Evolutionary conservation across 2,888 invertebrate genomes (phyloP).

Genomic region (Euproctis similis): DNA sequence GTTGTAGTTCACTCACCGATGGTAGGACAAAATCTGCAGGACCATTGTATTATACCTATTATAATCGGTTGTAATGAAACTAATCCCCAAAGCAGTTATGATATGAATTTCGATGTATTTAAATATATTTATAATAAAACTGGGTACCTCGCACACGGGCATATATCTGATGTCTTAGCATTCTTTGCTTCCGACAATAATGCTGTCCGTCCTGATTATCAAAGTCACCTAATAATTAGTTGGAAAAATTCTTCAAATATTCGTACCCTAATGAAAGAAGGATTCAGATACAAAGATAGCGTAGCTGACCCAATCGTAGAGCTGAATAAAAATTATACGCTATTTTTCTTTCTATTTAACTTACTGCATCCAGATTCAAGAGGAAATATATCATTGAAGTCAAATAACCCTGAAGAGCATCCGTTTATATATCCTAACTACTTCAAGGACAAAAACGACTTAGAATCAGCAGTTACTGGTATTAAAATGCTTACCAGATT

Average conservation of each 20-base stretch:
- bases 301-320: conserved; percentile 29
- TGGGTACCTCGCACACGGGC: conserved; percentile 62
- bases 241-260: conserved; percentile 36
- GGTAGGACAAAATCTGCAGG: conserved; percentile 74
- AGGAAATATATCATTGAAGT: conserved; percentile 73
- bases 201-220: conserved; percentile 38
- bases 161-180: conserved; percentile 71
- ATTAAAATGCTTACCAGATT: conserved; percentile 37
- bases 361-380: conserved; percentile 67
- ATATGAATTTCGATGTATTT: conserved; percentile 40
- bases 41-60: conserved; percentile 58
- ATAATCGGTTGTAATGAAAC: conserved; percentile 42
- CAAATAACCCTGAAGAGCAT: conserved; percentile 71
- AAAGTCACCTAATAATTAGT: conserved; percentile 29
- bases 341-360: conserved; percentile 44
- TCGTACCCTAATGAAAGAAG: background rate
- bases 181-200: conserved; percentile 33
- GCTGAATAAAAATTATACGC: conserved; percentile 31
- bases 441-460: conserved; percentile 72
- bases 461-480: conserved; percentile 39
- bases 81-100: conserved; percentile 21
- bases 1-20: conserved; percentile 50
- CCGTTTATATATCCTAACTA: conserved; percentile 43
- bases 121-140: conserved; percentile 64
- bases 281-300: conserved; percentile 25